Evolutionary conservation across 2,113 vertebrate species (phyloP), one percentile per base, ranked within the genome.

Genomic region (Rousettus leschenaultii): DNA sequence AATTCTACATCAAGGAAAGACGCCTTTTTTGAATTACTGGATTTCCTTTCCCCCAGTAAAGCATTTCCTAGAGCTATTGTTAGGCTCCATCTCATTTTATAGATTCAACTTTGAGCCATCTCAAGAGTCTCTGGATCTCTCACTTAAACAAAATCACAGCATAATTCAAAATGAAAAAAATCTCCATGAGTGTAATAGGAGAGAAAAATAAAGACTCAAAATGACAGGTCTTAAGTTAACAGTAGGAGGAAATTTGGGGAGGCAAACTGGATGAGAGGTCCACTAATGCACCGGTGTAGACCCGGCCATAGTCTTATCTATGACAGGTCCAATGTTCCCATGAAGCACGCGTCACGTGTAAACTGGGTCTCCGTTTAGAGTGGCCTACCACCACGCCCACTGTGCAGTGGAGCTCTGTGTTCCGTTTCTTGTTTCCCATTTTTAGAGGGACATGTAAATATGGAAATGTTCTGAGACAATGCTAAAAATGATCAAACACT

Each of bases 391-490:
- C 40, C 79, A 43, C 38, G 79, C 21, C 57, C 33, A 7, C 38
- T 61, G 26, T 4, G 7, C 55, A 45, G 38, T 18, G 40, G 22
- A 63, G 59, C 24, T 28, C 57, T 40, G 24, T 6, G 48, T 33
- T 74, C 65, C 61, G 48, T 24, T 83, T 91, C 35, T n/a, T 86
- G 43, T 66, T 95, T 94, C 40, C 66, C 70, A 40, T 35, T 91
- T 97, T 95, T 45, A 80, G 35, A 97, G 94, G 57, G 43, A 84
- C n/a, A 86, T n/a, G 82, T 55, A 65, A 86, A 93, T 95, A 92
- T 73, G 87, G 53, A 92, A 97, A 66, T 78, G 43, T 73, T 84
- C 86, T 95, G 59, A 93, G 45, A 95, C 40, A 63, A 91, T 15
- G 51, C 33, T 26, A 83, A 94, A 57, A 75, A 84, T 75, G 89